phyloP scores from a whole-genome alignment of 2,797 vertebrate species.

The Liparis tanakae region DNA sequence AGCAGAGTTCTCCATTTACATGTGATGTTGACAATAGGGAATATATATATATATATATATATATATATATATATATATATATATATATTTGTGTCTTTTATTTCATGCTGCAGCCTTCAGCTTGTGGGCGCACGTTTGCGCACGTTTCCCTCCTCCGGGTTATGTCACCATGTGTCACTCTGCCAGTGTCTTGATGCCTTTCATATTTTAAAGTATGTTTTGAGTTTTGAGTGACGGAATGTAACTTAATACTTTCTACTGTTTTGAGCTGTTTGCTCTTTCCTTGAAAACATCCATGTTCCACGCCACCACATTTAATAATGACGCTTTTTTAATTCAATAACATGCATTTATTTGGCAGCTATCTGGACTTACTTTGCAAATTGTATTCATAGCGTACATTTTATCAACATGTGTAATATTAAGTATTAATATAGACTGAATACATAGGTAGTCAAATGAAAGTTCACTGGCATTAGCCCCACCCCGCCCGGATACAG shows the following conservation, averaged over 20 bases:
- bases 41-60: slow-evolving; percentile 1
- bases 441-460: not conserved
- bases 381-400: not conserved
- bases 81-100: slow-evolving; percentile 21
- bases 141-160: not conserved
- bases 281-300: not conserved
- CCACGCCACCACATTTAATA: not conserved
- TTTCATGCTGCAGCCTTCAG: slow-evolving; percentile 39
- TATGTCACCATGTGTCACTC: slow-evolving; percentile 6
- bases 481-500: not conserved
- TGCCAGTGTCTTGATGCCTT: slow-evolving; percentile 21
- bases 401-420: not conserved
- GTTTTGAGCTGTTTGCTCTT: not conserved
- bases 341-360: not conserved
- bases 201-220: not conserved
- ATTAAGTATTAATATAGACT: not conserved
- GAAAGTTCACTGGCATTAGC: not conserved
- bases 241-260: not conserved
- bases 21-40: slow-evolving; percentile 19
- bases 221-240: not conserved
- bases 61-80: not conserved
- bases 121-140: slow-evolving; percentile 25
- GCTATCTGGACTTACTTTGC: not conserved
- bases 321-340: not conserved
- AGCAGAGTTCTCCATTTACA: slow-evolving; percentile 31